phyloP scores from a whole-genome alignment of 2,888 invertebrate species.

The Zaprionus bogoriensis region DNA sequence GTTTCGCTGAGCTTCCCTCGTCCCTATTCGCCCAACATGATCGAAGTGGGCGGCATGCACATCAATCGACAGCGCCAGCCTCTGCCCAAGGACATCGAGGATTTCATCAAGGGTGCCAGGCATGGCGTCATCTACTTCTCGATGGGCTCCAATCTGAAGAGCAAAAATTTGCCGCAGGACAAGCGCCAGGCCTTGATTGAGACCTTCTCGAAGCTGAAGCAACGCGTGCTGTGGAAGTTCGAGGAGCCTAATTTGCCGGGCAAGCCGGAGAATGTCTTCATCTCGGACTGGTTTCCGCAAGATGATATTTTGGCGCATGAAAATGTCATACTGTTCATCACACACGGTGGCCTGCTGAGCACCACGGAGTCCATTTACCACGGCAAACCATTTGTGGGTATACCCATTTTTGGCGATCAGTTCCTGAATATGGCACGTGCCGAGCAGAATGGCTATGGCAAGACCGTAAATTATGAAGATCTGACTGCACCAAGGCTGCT shows the following conservation, averaged over 20 bases:
- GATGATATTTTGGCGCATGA: slow-evolving; percentile 83
- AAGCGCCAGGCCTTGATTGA: slow-evolving; percentile 70
- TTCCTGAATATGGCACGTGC: slow-evolving; percentile 83
- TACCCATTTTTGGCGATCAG: slow-evolving; percentile 84
- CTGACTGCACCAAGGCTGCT: slow-evolving; percentile 78
- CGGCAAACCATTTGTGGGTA: slow-evolving; percentile 84
- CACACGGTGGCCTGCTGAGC: slow-evolving; percentile 84
- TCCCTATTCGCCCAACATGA: slow-evolving; percentile 82
- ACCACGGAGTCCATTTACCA: slow-evolving; percentile 83
- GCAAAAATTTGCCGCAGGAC: slow-evolving; percentile 65
- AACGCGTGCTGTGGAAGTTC: slow-evolving; percentile 83
- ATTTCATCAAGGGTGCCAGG: slow-evolving; percentile 81
- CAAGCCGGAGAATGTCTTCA: slow-evolving; percentile 79
- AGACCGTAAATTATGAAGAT: slow-evolving; percentile 75
- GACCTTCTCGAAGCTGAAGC: slow-evolving; percentile 75
- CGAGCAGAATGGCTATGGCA: slow-evolving; percentile 82
- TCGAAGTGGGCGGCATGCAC: slow-evolving; percentile 82
- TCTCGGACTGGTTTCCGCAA: slow-evolving; percentile 83
- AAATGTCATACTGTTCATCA: slow-evolving; percentile 83
- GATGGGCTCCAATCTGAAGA: slow-evolving; percentile 82
- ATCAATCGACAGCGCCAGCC: slow-evolving; percentile 76
- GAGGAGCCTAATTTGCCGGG: slow-evolving; percentile 77
- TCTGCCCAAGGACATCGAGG: slow-evolving; percentile 79
- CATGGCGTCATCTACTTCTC: slow-evolving; percentile 84
- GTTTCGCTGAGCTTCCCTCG: slow-evolving; percentile 78